phyloP scores from a whole-genome alignment of 2,888 invertebrate species.

The Acanthacorydalis orientalis region DNA sequence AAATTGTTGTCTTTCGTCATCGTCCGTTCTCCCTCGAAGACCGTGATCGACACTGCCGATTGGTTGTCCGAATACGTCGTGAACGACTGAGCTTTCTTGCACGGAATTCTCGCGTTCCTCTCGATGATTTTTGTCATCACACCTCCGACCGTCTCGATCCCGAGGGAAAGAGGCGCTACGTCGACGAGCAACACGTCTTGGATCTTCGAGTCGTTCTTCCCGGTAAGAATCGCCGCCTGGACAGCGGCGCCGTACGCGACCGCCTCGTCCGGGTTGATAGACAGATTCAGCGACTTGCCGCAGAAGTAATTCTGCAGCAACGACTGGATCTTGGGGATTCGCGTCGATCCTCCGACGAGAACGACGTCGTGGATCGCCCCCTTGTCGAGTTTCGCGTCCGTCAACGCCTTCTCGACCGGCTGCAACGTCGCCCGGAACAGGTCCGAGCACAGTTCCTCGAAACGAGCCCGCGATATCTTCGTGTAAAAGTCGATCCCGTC shows the following conservation, averaged over 20 bases:
- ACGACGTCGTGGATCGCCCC: conserved; percentile 60
- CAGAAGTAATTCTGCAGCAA: conserved; percentile 60
- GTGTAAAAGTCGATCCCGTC: conserved; percentile 42
- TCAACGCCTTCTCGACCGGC: conserved; percentile 62
- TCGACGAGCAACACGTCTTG: conserved; percentile 41
- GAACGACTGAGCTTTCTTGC: conserved; percentile 56
- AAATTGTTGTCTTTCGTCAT: conserved; percentile 40
- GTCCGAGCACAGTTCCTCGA: conserved; percentile 59
- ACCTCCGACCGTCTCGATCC: conserved; percentile 34
- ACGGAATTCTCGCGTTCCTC: conserved; percentile 52
- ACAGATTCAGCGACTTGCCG: conserved; percentile 52
- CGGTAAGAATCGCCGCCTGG: conserved; percentile 54
- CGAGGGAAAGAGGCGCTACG: conserved; percentile 31
- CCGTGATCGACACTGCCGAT: conserved; percentile 54
- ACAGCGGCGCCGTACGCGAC: conserved; percentile 65
- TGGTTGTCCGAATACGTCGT: conserved; percentile 73
- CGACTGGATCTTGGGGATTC: conserved; percentile 64
- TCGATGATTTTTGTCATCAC: conserved; percentile 51
- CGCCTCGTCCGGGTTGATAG: conserved; percentile 68
- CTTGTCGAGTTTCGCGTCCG: conserved; percentile 64
- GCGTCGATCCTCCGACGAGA: conserved; percentile 65
- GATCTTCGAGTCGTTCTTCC: conserved; percentile 38
- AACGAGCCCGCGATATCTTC: conserved; percentile 55
- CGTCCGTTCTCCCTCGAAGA: conserved; percentile 40
- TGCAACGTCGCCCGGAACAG: conserved; percentile 55